These are phyloP conservation scores for Hemithea aestivaria DNA, from an alignment of 2,888 invertebrate species.

Conservation along the genomic window DNA sequence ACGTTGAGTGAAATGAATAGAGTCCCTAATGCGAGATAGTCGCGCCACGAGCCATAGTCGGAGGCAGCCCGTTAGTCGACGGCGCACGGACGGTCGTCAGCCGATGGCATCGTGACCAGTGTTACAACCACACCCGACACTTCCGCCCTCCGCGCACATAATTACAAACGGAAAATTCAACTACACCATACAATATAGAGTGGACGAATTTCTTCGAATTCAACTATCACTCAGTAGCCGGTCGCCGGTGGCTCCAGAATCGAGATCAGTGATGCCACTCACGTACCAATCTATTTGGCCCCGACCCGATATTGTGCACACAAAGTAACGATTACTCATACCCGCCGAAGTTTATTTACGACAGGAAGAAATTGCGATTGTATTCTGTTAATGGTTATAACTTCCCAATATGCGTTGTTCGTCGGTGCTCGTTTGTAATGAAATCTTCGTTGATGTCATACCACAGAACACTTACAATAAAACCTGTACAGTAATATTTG, in stretches of 20 bases:
- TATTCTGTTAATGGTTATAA: slow-evolving; percentile 72
- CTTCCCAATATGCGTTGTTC: slow-evolving; percentile 57
- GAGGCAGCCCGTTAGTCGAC: slow-evolving; percentile 61
- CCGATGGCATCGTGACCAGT: slow-evolving; percentile 64
- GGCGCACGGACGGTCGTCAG: slow-evolving; percentile 56
- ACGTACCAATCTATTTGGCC: slow-evolving; percentile 74
- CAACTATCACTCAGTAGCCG: slow-evolving; percentile 10
- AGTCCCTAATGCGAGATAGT: slow-evolving; percentile 55
- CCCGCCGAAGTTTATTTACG: slow-evolving; percentile 70
- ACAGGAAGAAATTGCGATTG: slow-evolving; percentile 77
- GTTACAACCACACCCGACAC: slow-evolving; percentile 62
- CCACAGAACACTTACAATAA: no score
- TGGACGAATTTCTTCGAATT: slow-evolving; percentile 60
- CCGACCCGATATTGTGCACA: slow-evolving; percentile 68
- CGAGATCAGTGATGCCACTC: slow-evolving; percentile 43
- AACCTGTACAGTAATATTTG: no score
- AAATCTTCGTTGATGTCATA: slow-evolving; percentile 5
- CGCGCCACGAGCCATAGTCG: slow-evolving; percentile 61
- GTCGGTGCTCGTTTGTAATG: slow-evolving; percentile 27
- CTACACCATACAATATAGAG: slow-evolving; percentile 57
- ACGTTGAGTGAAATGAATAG: slow-evolving; percentile 27
- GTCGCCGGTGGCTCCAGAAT: slow-evolving; percentile 25
- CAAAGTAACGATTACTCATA: slow-evolving; percentile 74
- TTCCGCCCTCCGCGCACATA: slow-evolving; percentile 67
- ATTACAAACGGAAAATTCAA: slow-evolving; percentile 75